These are phyloP conservation scores for Drosophila pseudoobscura DNA, from an alignment of 1,140 invertebrate genomes.

Conservation along the genomic window DNA sequence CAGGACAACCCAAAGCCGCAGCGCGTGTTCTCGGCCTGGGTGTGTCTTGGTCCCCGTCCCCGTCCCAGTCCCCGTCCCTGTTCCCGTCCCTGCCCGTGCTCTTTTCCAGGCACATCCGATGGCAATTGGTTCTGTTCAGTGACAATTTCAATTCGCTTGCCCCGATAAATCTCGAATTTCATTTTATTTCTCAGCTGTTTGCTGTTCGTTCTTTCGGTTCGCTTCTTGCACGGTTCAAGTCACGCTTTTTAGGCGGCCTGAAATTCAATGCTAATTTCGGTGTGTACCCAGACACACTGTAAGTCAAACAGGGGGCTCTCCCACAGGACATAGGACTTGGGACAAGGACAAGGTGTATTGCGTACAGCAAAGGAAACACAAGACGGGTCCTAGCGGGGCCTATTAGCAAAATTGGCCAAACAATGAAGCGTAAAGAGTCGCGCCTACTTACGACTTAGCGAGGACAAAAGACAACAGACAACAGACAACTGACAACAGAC, in stretches of 20 bases:
- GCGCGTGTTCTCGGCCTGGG: neutral
- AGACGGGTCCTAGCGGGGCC: slow-evolving; percentile 10
- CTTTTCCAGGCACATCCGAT: no score
- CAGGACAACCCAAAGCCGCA: slow-evolving; percentile 11
- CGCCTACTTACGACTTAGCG: slow-evolving; percentile 24
- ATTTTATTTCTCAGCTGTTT: slow-evolving; percentile 33
- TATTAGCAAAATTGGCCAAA: slow-evolving; percentile 72
- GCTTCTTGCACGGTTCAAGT: neutral
- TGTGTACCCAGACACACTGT: slow-evolving; percentile 37
- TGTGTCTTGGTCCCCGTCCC: neutral
- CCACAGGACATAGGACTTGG: neutral
- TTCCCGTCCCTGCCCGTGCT: no score
- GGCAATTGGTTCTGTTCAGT: neutral
- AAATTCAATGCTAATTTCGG: slow-evolving; percentile 70
- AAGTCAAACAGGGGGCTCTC: slow-evolving; percentile 47
- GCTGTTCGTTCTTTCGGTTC: slow-evolving; percentile 5
- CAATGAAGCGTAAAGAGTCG: slow-evolving; percentile 65
- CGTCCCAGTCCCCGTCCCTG: no score
- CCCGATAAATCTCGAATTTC: slow-evolving; percentile 74
- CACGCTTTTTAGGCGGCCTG: slow-evolving; percentile 24
- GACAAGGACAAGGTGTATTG: slow-evolving; percentile 8
- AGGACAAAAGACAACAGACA: slow-evolving; percentile 14
- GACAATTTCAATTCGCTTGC: slow-evolving; percentile 22
- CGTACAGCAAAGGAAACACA: neutral
- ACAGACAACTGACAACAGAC: neutral